Percentiles rank a stretch among this genome's conserved stretches.
Evolutionary conservation across 1,140 invertebrate species (phyloP).

Genomic region (Drosophila kurseongensis): DNA sequence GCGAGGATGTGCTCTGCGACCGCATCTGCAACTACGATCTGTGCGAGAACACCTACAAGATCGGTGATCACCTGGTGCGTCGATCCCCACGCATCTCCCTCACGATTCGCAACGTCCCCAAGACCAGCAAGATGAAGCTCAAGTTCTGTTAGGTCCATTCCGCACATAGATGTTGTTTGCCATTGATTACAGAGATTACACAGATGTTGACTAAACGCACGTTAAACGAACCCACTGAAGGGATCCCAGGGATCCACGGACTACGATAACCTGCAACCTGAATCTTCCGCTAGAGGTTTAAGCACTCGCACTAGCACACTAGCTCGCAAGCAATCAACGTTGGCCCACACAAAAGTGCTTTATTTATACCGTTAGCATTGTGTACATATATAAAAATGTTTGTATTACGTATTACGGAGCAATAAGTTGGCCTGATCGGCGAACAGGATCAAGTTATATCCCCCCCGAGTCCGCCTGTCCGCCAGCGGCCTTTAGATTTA

Average conservation of each 20-base stretch:
- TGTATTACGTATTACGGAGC: slow-evolving; percentile 37
- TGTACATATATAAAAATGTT: slow-evolving; percentile 47
- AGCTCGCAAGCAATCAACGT: slow-evolving; percentile 30
- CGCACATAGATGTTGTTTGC: slow-evolving; percentile 25
- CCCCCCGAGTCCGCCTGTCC: slow-evolving; percentile 3
- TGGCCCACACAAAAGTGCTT: slow-evolving; percentile 50
- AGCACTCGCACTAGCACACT: slow-evolving; percentile 49
- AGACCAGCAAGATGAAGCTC: slow-evolving; percentile 92
- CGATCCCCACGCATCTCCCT: slow-evolving; percentile 92
- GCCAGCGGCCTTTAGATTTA: slow-evolving; percentile 59
- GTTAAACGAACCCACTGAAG: slow-evolving; percentile 57
- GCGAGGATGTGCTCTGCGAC: slow-evolving; percentile 89
- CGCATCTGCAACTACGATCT: slow-evolving; percentile 89
- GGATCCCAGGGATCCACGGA: slow-evolving; percentile 17
- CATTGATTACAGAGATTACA: slow-evolving; percentile 5
- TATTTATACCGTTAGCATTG: slow-evolving; percentile 47
- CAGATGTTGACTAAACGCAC: slow-evolving; percentile 42
- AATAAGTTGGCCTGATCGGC: slow-evolving; percentile 32
- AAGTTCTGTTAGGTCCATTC: slow-evolving; percentile 78
- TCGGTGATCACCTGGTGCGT: slow-evolving; percentile 87
- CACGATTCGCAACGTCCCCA: slow-evolving; percentile 97
- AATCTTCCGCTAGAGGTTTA: slow-evolving; percentile 73
- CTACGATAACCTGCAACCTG: slow-evolving; percentile 21
- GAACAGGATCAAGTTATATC: slow-evolving; percentile 14
- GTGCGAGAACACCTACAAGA: slow-evolving; percentile 86